Conservation (phyloP, 2,113 vertebrate genomes). For the Pygoscelis antarcticus region DNA sequence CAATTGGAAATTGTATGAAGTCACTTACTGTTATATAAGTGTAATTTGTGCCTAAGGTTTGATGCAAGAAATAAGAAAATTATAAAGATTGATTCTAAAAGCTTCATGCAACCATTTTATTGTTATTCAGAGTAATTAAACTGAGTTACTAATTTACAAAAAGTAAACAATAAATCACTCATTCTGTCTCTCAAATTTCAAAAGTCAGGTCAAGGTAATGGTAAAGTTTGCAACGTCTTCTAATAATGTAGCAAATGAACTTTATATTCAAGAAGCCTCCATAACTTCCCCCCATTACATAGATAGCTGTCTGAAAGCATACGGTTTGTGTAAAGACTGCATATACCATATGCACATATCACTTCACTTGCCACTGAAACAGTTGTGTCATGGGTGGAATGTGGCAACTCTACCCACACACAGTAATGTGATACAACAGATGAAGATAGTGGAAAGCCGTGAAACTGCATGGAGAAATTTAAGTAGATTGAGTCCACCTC, state of each 20-base stretch:
- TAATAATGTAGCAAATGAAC: not conserved
- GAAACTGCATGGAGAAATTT: conserved; percentile 60
- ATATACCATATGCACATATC: conserved; percentile 48
- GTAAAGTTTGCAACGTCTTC: not conserved
- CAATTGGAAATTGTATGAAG: not conserved
- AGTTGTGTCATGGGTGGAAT: conserved; percentile 67
- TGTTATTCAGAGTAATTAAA: not conserved
- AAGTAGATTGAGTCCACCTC: conserved; percentile 57
- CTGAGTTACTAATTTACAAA: not conserved
- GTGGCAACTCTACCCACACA: conserved; percentile 68
- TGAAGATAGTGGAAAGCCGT: conserved; percentile 59
- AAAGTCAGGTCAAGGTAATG: not conserved
- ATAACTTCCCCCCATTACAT: not conserved
- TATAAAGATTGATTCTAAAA: not conserved
- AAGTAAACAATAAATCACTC: not conserved
- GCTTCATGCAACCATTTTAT: not conserved
- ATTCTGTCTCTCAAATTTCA: not conserved
- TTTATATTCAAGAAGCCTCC: not conserved
- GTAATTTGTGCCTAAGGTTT: not conserved
- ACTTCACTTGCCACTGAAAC: conserved; percentile 57
- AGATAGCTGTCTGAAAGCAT: conserved; percentile 41
- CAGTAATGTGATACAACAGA: conserved; percentile 65
- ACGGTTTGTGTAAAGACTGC: conserved; percentile 50
- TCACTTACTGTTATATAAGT: not conserved
- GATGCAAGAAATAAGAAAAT: not conserved